A percentile compares a stretch with the other conserved stretches of the same genome.
These are phyloP conservation scores for Anoplophora glabripennis DNA, from an alignment of 1,140 invertebrate species.

Conservation along the genomic window DNA sequence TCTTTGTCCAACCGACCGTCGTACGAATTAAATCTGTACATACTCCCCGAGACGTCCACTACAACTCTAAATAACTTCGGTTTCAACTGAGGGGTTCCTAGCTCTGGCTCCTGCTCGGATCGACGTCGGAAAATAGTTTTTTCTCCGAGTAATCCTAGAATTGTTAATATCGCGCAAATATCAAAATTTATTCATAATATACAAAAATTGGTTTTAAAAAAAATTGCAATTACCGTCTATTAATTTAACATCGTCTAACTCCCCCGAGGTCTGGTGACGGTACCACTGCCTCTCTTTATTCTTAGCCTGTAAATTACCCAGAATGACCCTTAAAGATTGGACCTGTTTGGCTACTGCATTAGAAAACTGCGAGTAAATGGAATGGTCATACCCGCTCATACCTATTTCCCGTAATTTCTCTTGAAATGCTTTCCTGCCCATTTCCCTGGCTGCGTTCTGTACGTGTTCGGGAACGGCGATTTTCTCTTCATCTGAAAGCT, in stretches of 20 bases:
- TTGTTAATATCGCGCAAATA: too few species aligned
- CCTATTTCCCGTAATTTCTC: slow-evolving; percentile 87
- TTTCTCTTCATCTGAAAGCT: slow-evolving; percentile 87
- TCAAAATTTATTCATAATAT: background rate
- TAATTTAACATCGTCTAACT: slow-evolving; percentile 92
- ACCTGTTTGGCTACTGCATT: slow-evolving; percentile 76
- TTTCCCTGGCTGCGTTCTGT: slow-evolving; percentile 84
- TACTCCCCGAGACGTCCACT: slow-evolving; percentile 92
- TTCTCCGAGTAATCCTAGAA: slow-evolving; percentile 78
- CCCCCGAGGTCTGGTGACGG: slow-evolving; percentile 88
- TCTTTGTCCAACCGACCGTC: slow-evolving; percentile 89
- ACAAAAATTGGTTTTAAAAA: background rate
- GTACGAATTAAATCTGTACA: slow-evolving; percentile 94
- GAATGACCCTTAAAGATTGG: slow-evolving; percentile 61
- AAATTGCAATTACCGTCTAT: slow-evolving; percentile 72
- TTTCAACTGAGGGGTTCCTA: slow-evolving; percentile 79
- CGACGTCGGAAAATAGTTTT: slow-evolving; percentile 84
- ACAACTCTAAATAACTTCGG: slow-evolving; percentile 88
- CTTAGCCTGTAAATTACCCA: slow-evolving; percentile 80
- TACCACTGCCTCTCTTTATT: slow-evolving; percentile 92
- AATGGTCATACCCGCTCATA: slow-evolving; percentile 93
- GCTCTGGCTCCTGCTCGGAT: slow-evolving; percentile 78
- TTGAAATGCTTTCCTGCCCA: slow-evolving; percentile 87
- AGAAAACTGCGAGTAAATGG: slow-evolving; percentile 80
- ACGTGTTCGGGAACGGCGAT: slow-evolving; percentile 86